These are phyloP conservation scores for Napeogenes inachia DNA, from an alignment of 2,888 invertebrate genomes.

Conservation along the genomic window DNA sequence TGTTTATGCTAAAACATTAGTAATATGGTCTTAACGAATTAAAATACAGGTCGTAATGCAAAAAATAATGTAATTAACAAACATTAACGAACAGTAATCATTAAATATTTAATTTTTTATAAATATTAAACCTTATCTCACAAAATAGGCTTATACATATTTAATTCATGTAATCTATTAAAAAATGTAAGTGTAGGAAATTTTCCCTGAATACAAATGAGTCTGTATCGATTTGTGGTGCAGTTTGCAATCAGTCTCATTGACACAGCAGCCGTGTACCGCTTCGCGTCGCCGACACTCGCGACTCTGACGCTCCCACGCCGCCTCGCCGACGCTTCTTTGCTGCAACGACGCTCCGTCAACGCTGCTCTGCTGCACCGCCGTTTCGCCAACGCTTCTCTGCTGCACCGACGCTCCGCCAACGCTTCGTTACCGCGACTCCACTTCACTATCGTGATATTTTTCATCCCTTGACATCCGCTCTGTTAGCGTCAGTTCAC, in stretches of 20 bases:
- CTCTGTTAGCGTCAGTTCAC: slow-evolving; percentile 39
- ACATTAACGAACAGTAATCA: too few species aligned
- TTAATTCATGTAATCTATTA: slow-evolving; percentile 33
- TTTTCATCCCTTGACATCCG: slow-evolving; percentile 43
- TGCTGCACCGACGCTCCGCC: slow-evolving; percentile 17
- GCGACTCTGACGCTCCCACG: not conserved
- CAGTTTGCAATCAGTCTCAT: slow-evolving; percentile 38
- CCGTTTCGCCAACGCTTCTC: not conserved
- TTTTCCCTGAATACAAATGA: slow-evolving; percentile 36
- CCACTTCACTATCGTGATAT: slow-evolving; percentile 24
- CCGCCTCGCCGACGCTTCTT: slow-evolving; percentile 32
- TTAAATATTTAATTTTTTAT: too few species aligned
- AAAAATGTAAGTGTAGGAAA: slow-evolving; percentile 25
- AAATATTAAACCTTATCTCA: not conserved
- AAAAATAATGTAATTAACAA: too few species aligned
- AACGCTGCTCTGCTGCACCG: not conserved
- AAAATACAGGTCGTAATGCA: too few species aligned
- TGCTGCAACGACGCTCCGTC: slow-evolving; percentile 24
- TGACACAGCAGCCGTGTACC: slow-evolving; percentile 32
- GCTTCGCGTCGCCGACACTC: slow-evolving; percentile 17
- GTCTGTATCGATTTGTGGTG: slow-evolving; percentile 38
- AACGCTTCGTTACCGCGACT: slow-evolving; percentile 35
- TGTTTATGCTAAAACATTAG: too few species aligned
- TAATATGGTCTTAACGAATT: too few species aligned
- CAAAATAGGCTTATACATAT: slow-evolving; percentile 34